Evolutionary conservation across 1,140 invertebrate species (phyloP), one percentile per base, ranked within the genome.

Genomic region (Agrilus planipennis): DNA sequence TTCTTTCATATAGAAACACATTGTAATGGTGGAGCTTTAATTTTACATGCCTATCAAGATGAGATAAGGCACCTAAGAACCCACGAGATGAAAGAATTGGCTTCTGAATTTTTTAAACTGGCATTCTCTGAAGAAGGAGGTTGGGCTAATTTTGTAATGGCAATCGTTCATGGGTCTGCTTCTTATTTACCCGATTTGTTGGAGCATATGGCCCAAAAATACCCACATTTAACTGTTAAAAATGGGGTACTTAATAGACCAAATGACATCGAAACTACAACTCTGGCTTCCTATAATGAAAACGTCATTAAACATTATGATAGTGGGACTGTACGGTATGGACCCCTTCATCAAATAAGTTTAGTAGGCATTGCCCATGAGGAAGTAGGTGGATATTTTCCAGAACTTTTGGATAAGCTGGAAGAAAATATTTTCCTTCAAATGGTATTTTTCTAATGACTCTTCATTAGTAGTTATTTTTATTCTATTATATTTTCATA

Each of bases 331-430:
- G 90, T 90, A 57, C 75, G 93, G 30, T 85, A 83, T 60, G 94
- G 93, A 3, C 93, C 93, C 1, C 67, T 98, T 15, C 86, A 97
- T 66, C 89, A 97, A 68, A 84, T 99, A 37, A 96, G 90, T 64
- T 67, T 98, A 21, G 94, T 98, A 34, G 94, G 94, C 6, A 94
- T 89, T 2, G 93, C 94, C 10, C 88, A 94, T 53, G 94, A 99
- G 68, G 95, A 99, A 67, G 88, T 91, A 15, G 95, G 95, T 2
- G 90, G 90, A 4, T 97, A 91, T 70, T 98, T 97, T 71, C 91
- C 92, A 0, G 86, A 95, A 55, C 73, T 99, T 52, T 64, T 99
- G 6, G 68, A 73, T 29, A 69, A 84, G 60, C 66, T 99, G 19
- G 86, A 95, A 61, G 66, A 80, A 48, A 89, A 85, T 66, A 80